Base-by-base conservation (phyloP, 2,888 invertebrate species). In the Acrocyrtus sp. region DNA sequence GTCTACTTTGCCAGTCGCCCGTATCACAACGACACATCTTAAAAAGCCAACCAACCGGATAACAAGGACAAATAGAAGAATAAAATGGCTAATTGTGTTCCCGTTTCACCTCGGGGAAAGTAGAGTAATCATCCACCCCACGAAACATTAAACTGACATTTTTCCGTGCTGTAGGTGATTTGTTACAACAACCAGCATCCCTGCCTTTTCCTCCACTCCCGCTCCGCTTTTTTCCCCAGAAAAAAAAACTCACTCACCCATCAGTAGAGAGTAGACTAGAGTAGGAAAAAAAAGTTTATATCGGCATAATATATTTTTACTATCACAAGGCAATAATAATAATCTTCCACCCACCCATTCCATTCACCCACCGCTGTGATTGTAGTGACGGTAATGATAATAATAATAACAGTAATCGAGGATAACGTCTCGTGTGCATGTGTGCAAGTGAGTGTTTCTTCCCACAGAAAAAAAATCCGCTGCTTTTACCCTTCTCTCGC, bases 361-460 rank as follows among this genome's bases (percentile, higher is more conserved):
- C 56, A 70, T 70, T 62, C 70, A 56, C 62, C 70, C 70, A 62
- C 70, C 56, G 70, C 70, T 62, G 62, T 54, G 70, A 70, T 70
- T 70, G 41, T 62, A 50, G 62, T 57, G 70, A 45, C 41, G 56
- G 61, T 69, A 69, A 69, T 69, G 54, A 60, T 68, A 61, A 70
- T 70, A 70, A 62, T 62, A 62, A 62, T 70, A 70, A 70, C 70
- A 48, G 62, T 62, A 56, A 62, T 62, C 70, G 62, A 56, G 70
- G 70, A 70, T 70, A 70, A 70, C 70, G 70, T n/a, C n/a, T n/a
- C n/a, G n/a, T 70, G 68, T 69, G 70, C 70, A 70, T 70, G 57
- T 70, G 70, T 70, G 70, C 34, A 53, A 62, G 39, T 70, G 62
- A 70, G 41, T 61, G 54, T 62, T 62, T 62, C 22, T 62, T 70